Conservation (phyloP, 2,113 vertebrate species). For the Circaetus cinerascens region DNA sequence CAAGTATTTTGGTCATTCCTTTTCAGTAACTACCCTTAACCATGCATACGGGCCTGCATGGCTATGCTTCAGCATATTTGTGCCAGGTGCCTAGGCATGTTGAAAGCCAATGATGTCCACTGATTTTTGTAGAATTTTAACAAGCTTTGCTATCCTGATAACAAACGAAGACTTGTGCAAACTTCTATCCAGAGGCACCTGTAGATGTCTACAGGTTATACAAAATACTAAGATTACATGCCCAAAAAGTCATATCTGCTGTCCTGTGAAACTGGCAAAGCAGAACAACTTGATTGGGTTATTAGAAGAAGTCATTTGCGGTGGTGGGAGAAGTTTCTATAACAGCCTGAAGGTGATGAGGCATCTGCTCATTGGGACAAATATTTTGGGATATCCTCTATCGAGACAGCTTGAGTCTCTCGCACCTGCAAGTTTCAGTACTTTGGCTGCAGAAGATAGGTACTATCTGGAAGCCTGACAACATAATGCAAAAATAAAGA, state of each 20-base stretch:
- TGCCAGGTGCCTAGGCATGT: not conserved
- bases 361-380: not conserved
- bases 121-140: not conserved
- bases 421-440: not conserved
- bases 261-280: not conserved
- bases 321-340: not conserved
- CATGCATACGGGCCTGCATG: not conserved
- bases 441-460: not conserved
- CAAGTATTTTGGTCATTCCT: not conserved
- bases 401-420: not conserved
- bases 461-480: not conserved
- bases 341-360: not conserved
- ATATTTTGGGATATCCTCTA: not conserved
- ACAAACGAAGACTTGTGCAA: not conserved
- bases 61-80: not conserved
- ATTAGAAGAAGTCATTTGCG: not conserved
- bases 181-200: not conserved
- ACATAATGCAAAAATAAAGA: not conserved
- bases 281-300: not conserved
- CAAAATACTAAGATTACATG: not conserved
- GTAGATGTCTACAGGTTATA: not conserved
- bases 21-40: not conserved
- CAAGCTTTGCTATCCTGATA: not conserved
- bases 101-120: not conserved
- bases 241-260: not conserved